phyloP scores from a whole-genome alignment of 1,140 invertebrate genomes.

The Luehdorfia chinensis region DNA sequence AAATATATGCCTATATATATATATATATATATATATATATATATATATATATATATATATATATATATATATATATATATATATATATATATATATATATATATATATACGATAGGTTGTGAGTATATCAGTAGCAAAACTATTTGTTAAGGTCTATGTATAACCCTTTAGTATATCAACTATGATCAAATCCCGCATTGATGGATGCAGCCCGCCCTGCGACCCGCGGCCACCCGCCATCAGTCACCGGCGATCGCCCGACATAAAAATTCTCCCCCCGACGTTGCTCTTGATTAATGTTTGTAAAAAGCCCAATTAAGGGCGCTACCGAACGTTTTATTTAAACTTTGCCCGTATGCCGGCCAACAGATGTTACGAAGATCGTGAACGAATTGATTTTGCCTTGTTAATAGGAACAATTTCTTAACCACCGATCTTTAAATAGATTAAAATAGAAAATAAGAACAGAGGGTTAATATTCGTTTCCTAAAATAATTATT shows the following conservation, averaged over 20 bases:
- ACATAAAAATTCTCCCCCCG: conserved; percentile 56
- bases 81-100: too few species aligned
- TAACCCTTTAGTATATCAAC: too few species aligned
- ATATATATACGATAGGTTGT: too few species aligned
- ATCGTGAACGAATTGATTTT: conserved; percentile 14
- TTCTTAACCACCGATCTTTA: conserved; percentile 20
- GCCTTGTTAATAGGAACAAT: conserved; percentile 1
- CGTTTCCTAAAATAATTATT: too few species aligned
- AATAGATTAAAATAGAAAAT: too few species aligned
- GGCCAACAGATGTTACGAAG: conserved; percentile 38
- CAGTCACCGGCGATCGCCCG: conserved; percentile 22
- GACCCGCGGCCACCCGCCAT: conserved; percentile 42
- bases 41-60: too few species aligned
- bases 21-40: too few species aligned
- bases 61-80: too few species aligned
- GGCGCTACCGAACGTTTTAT: conserved; percentile 39
- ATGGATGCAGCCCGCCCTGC: conserved; percentile 41
- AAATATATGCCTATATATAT: too few species aligned
- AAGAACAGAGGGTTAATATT: too few species aligned
- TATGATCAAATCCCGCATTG: conserved; percentile 34
- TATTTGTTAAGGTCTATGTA: too few species aligned
- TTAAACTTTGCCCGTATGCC: conserved; percentile 47
- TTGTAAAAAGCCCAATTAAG: conserved; percentile 66
- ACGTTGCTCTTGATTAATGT: conserved; percentile 64
- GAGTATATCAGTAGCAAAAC: too few species aligned